Percentiles rank a stretch among this genome's conserved stretches.
Conservation (phyloP, 2,888 invertebrate genomes). For the Mythimna loreyi region DNA sequence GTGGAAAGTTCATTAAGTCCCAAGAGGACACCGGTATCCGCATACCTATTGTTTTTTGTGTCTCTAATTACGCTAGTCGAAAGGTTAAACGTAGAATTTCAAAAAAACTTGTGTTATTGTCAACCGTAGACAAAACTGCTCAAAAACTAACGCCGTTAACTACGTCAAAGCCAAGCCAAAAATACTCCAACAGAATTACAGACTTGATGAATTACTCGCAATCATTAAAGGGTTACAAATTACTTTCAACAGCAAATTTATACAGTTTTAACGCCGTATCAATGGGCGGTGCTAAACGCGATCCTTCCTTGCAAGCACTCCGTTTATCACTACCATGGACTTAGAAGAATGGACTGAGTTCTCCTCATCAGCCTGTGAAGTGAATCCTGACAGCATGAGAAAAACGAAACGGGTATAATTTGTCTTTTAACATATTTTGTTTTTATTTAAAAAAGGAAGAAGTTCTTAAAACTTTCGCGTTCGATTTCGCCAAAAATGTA, state of each 20-base stretch:
- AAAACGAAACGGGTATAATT: background rate
- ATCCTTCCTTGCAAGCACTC: constrained; percentile 70
- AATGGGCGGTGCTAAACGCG: constrained; percentile 63
- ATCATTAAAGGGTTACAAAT: constrained; percentile 63
- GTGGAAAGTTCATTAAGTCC: too few species aligned
- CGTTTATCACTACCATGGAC: constrained; percentile 71
- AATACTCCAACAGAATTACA: background rate
- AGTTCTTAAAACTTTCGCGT: too few species aligned
- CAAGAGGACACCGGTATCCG: too few species aligned
- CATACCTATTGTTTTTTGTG: too few species aligned
- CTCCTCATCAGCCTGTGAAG: background rate
- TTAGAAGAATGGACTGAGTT: constrained; percentile 2
- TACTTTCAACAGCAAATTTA: constrained; percentile 64
- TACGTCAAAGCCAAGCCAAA: background rate
- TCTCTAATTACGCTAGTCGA: too few species aligned
- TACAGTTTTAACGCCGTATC: constrained; percentile 69
- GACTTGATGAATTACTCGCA: constrained; percentile 49
- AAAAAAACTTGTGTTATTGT: too few species aligned
- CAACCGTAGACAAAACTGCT: too few species aligned
- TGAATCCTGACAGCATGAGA: background rate
- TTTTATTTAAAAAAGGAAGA: too few species aligned
- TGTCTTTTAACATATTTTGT: too few species aligned
- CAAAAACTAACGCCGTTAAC: background rate
- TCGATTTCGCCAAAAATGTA: too few species aligned
- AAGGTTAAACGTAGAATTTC: too few species aligned